Percentiles rank a stretch among this genome's conserved stretches.
Conservation (phyloP, 2,797 vertebrate genomes). For the Carapus acus region DNA sequence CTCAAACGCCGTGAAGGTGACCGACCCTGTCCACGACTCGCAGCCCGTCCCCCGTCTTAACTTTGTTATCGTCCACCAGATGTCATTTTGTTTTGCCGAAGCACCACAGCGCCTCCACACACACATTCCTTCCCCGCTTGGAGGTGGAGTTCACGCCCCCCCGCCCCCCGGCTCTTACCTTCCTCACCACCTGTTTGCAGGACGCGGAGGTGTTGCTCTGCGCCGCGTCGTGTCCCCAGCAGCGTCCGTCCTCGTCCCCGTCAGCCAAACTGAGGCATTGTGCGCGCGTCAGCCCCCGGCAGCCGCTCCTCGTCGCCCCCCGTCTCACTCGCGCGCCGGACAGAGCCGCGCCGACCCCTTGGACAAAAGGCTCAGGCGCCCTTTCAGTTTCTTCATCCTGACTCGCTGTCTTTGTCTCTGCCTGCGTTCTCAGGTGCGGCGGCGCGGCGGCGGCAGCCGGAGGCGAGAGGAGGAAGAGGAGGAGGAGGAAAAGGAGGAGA, state of each 20-base stretch:
- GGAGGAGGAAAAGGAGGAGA: constrained; percentile 13
- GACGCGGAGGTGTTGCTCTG: constrained; percentile 40
- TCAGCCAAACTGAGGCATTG: constrained; percentile 71
- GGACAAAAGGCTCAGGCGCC: constrained; percentile 44
- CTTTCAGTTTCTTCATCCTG: constrained; percentile 69
- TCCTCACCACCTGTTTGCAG: constrained; percentile 42
- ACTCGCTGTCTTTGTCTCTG: constrained; percentile 25
- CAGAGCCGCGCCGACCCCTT: constrained; percentile 61
- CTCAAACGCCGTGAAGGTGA: no score
- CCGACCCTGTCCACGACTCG: no score
- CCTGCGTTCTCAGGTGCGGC: constrained; percentile 27
- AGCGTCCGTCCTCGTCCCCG: constrained; percentile 53
- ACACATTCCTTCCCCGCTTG: no score
- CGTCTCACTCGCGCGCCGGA: constrained; percentile 51
- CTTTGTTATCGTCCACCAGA: no score
- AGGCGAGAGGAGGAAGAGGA: not conserved
- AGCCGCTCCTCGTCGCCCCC: constrained; percentile 44
- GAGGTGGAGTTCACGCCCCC: no score
- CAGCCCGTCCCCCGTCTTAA: no score
- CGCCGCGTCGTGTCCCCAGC: no score
- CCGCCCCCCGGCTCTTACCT: no score
- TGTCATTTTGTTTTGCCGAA: no score
- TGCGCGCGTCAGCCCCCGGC: constrained; percentile 44
- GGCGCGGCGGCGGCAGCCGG: constrained; percentile 17
- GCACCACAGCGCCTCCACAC: no score